A percentile compares a stretch with the other conserved stretches of the same genome.
Conservation (phyloP, 1,140 invertebrate genomes). For the Drosophila guanche region DNA sequence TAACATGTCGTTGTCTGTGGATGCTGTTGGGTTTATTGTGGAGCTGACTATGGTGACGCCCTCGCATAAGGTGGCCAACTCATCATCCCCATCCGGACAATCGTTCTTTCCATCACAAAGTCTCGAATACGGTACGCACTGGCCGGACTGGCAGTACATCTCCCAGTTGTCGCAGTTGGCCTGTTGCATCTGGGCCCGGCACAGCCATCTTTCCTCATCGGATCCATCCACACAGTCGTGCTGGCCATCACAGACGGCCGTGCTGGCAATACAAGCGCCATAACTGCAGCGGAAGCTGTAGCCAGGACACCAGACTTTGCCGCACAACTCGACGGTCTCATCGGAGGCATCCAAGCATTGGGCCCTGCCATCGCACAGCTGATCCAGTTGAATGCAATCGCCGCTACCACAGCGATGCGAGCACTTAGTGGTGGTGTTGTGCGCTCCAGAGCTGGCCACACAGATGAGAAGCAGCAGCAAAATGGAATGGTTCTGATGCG, state of each 20-base stretch:
- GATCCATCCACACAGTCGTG: constrained; percentile 88
- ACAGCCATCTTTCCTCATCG: constrained; percentile 84
- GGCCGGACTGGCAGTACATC: constrained; percentile 38
- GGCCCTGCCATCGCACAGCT: constrained; percentile 85
- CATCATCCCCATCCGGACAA: constrained; percentile 39
- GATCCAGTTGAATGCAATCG: constrained; percentile 38
- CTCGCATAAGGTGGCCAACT: constrained; percentile 17
- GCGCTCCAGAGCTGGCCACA: background rate
- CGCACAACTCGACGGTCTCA: constrained; percentile 85
- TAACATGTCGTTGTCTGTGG: background rate
- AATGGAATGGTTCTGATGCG: constrained; percentile 5
- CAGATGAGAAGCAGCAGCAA: constrained; percentile 6
- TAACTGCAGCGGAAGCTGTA: constrained; percentile 86
- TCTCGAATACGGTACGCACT: constrained; percentile 40
- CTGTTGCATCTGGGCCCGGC: constrained; percentile 39
- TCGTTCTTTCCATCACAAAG: constrained; percentile 34
- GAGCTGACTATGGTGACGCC: background rate
- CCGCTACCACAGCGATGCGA: constrained; percentile 23
- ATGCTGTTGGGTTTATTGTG: background rate
- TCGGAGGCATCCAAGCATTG: constrained; percentile 86
- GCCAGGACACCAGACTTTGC: constrained; percentile 75
- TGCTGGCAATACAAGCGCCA: constrained; percentile 86
- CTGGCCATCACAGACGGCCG: constrained; percentile 85
- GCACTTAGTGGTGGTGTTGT: constrained; percentile 10
- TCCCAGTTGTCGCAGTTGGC: constrained; percentile 49